Conservation (phyloP, 2,888 invertebrate genomes). For the Tenthredo mesomela region DNA sequence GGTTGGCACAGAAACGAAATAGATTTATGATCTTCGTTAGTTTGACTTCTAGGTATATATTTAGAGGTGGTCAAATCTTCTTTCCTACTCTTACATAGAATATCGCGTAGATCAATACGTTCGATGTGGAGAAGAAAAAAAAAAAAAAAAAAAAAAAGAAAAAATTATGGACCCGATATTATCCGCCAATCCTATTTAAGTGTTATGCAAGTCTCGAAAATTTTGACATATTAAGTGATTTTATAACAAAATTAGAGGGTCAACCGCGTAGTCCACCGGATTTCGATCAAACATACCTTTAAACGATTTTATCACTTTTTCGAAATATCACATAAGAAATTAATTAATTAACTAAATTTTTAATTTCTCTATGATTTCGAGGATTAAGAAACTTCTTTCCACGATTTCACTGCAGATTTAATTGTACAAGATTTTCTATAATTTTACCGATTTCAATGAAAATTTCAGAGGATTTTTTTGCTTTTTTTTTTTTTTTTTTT, state of each 20-base stretch:
- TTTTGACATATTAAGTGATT: too few species aligned
- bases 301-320: too few species aligned
- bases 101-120: background rate
- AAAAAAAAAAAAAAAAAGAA: background rate
- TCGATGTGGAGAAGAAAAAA: background rate
- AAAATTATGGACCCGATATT: background rate
- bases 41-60: conserved; percentile 8
- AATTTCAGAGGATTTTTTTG: too few species aligned
- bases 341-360: too few species aligned
- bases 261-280: too few species aligned
- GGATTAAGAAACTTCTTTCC: background rate
- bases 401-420: background rate
- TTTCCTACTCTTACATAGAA: background rate
- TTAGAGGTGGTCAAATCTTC: background rate
- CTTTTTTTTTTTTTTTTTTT: too few species aligned
- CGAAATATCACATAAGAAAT: too few species aligned
- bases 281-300: too few species aligned
- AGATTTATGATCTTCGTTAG: conserved; percentile 35
- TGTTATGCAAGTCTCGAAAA: too few species aligned
- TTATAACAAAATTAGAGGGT: too few species aligned
- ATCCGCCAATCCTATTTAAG: background rate
- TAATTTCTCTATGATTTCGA: background rate
- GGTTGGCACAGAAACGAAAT: conserved; percentile 1
- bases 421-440: background rate
- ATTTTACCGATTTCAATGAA: too few species aligned